phyloP scores from a whole-genome alignment of 2,888 invertebrate species.

The Chironomus tentans region DNA sequence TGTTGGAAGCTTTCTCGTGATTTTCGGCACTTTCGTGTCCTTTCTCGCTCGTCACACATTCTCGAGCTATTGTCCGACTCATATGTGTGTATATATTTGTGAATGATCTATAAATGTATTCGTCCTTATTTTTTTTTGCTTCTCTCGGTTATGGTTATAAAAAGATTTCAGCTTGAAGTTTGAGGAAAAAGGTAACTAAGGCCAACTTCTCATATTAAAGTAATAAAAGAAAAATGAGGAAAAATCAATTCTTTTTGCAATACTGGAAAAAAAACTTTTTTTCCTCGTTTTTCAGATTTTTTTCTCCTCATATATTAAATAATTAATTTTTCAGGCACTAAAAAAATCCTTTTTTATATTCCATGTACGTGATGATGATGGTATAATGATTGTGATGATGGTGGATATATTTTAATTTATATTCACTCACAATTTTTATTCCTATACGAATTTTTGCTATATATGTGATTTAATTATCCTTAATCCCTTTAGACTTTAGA shows the following conservation, averaged over 20 bases:
- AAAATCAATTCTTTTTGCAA: not conserved
- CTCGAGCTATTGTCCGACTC: not conserved
- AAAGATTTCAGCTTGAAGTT: constrained; percentile 23
- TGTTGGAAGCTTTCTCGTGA: constrained; percentile 13
- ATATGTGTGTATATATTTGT: not conserved
- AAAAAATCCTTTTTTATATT: too few relatives aligned
- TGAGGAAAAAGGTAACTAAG: constrained; percentile 7
- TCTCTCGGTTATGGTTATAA: constrained; percentile 20
- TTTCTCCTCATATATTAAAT: too few relatives aligned
- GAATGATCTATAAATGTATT: not conserved
- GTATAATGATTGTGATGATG: too few relatives aligned
- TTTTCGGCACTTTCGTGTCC: not conserved
- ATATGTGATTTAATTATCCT: not conserved
- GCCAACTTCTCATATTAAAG: constrained; percentile 4
- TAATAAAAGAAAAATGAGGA: not conserved
- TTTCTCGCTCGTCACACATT: not conserved
- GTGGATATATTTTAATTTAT: not conserved
- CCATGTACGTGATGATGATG: too few relatives aligned
- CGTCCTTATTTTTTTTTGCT: not conserved
- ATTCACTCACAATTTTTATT: not conserved
- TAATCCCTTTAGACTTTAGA: too few relatives aligned
- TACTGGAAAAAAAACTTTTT: too few relatives aligned
- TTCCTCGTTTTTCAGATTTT: not conserved
- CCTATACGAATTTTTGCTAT: not conserved
- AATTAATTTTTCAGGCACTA: not conserved